Percentiles rank a stretch among this genome's conserved stretches.
Evolutionary conservation across 2,113 vertebrate genomes (phyloP).

Genomic region (Micromys minutus): DNA sequence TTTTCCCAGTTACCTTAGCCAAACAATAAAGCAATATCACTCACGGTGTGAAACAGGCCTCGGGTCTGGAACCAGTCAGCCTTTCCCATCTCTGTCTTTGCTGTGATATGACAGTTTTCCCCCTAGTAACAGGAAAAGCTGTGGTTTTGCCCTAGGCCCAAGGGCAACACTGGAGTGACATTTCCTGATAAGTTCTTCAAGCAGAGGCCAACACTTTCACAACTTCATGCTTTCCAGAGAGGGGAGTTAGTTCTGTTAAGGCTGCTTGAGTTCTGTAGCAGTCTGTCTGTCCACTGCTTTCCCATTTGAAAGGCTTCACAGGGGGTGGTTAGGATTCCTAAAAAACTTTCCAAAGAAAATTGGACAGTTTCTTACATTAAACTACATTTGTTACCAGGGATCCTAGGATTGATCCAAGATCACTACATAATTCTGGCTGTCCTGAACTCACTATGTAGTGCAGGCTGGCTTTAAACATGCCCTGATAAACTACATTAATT

Average conservation of each 20-base stretch:
- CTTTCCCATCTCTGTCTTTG: background rate
- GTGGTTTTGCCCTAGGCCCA: constrained; percentile 15
- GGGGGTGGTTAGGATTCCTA: background rate
- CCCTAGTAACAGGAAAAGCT: constrained; percentile 51
- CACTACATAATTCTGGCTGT: background rate
- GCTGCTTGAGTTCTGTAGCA: background rate
- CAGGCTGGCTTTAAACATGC: background rate
- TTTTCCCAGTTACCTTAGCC: constrained; percentile 40
- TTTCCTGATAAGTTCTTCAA: background rate
- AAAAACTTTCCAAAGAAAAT: constrained; percentile 15
- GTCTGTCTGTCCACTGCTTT: background rate
- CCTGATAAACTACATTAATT: background rate
- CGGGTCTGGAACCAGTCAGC: background rate
- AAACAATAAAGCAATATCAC: constrained; percentile 51
- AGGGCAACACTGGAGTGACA: background rate
- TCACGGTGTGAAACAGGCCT: background rate
- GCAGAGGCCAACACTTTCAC: background rate
- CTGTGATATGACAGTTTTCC: background rate
- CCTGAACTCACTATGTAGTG: background rate
- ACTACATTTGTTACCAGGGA: constrained; percentile 1
- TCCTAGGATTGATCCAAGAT: background rate
- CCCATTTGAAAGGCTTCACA: background rate
- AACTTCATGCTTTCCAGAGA: background rate
- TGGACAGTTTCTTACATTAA: background rate
- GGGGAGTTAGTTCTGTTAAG: background rate